A percentile compares a stretch with the other conserved stretches of the same genome.
phyloP scores from a whole-genome alignment of 2,113 vertebrate species.

The Aplodontia rufa region DNA sequence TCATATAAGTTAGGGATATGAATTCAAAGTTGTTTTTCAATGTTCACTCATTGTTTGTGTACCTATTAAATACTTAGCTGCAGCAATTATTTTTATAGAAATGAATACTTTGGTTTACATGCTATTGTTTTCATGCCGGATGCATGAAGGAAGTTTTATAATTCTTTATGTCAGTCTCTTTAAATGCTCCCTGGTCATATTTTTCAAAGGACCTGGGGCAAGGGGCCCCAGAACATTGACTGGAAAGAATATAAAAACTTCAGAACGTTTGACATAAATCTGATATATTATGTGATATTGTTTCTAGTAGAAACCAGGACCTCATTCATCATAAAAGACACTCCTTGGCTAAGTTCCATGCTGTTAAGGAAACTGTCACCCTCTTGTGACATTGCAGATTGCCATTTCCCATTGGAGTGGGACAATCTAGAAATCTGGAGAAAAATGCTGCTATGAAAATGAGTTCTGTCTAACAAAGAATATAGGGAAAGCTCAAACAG shows the following conservation, averaged over 20 bases:
- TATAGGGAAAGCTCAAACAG: background rate
- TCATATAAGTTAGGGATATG: background rate
- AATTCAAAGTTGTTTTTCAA: conserved; percentile 41
- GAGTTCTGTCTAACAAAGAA: background rate
- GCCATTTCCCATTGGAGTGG: background rate
- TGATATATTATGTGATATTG: conserved; percentile 80
- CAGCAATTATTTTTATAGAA: conserved; percentile 5
- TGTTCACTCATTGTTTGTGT: background rate
- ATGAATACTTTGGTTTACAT: conserved; percentile 23
- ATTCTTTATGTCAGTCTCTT: conserved; percentile 20
- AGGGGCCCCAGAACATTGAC: conserved; percentile 58
- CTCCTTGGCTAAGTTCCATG: conserved; percentile 39
- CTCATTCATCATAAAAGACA: conserved; percentile 74
- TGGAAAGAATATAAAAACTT: conserved; percentile 78
- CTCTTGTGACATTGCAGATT: background rate
- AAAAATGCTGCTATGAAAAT: conserved; percentile 38
- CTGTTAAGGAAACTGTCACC: conserved; percentile 66
- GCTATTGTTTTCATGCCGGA: conserved; percentile 39
- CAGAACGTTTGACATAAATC: conserved; percentile 77
- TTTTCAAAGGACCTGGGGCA: conserved; percentile 12
- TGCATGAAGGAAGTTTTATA: conserved; percentile 32
- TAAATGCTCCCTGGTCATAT: conserved; percentile 17
- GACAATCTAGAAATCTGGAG: background rate
- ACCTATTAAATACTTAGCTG: conserved; percentile 31
- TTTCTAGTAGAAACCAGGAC: conserved; percentile 71